These are phyloP conservation scores for Griposia aprilina DNA, from an alignment of 2,888 invertebrate species.

Conservation along the genomic window DNA sequence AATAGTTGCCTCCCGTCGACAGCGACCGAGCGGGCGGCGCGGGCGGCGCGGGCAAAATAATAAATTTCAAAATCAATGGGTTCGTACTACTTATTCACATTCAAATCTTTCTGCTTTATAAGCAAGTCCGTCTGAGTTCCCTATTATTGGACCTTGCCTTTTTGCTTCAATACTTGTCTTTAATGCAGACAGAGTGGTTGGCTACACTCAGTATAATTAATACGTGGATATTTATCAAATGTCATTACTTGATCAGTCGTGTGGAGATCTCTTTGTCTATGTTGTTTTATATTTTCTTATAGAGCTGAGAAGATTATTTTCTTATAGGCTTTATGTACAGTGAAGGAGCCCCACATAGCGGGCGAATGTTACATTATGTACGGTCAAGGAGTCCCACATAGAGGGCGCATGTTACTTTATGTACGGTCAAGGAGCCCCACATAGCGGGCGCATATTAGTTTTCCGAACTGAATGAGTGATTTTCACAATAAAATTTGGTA, in stretches of 20 bases:
- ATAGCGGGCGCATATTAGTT: background rate
- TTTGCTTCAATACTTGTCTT: constrained; percentile 36
- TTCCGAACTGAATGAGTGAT: background rate
- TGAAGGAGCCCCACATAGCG: background rate
- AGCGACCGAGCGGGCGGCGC: too few relatives aligned
- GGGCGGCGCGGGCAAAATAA: constrained; percentile 37
- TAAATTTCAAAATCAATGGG: constrained; percentile 34
- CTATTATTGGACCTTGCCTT: constrained; percentile 15
- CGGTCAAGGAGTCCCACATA: background rate
- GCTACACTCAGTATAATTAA: constrained; percentile 26
- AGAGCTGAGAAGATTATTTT: background rate
- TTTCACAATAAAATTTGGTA: background rate
- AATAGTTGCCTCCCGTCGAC: constrained; percentile 24
- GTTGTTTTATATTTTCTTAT: background rate
- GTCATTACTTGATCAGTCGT: constrained; percentile 24
- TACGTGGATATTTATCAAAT: constrained; percentile 20
- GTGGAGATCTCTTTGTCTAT: constrained; percentile 11
- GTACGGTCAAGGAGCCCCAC: too few relatives aligned
- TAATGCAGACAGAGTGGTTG: constrained; percentile 23
- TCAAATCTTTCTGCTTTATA: constrained; percentile 44
- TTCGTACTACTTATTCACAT: constrained; percentile 37
- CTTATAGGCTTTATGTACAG: background rate
- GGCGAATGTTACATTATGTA: background rate
- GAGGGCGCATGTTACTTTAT: too few relatives aligned
- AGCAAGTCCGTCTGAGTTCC: constrained; percentile 18